Base-by-base conservation (phyloP, 2,888 invertebrate species). In the Erebia aethiops region DNA sequence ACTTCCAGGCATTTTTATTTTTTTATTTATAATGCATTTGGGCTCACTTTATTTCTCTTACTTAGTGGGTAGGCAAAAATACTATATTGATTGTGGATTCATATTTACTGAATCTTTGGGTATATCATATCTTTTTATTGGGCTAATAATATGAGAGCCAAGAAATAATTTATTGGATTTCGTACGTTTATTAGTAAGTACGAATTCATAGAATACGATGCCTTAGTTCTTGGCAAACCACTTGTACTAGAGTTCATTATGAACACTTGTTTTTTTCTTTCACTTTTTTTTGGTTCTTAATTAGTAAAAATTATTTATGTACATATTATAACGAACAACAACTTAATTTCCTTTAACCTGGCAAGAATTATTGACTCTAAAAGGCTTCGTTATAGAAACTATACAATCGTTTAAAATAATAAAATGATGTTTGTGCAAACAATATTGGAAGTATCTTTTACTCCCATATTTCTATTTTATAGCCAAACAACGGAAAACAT, bases 381-480 rank as follows among this genome's bases (percentile, higher is more conserved):
- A 52, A 0, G 0, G 0, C 16, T 21, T 11, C 9, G 35, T 3
- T 10, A 16, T 64, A 64, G 41, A 51, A 16, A 16, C 52, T n/a
- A n/a, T 52, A 52, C 14, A 52, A 11, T 52, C 11, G 35, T 52
- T 51, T 41, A 51, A 51, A 64, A 35, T 52, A 52, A 35, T 16
- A 64, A 35, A 52, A 52, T 16, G 10, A 41, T 14, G 16, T n/a
- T 11, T 11, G n/a, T 52, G 52, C 52, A 64, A 46, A 64, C 71
- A 60, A 65, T 69, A 71, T 65, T 61, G 60, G 65, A 63, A 67
- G 41, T 51, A 60, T 65, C 64, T 60, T 58, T 62, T 51, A 66
- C 57, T 10, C 52, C 62, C 72, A 72, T 70, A 70, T 72, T 67
- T 72, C 72, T 72, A 67, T 72, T 72, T 70, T 72, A 72, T 72